Percentiles rank a stretch among this genome's conserved stretches.
Conservation (phyloP, 2,888 invertebrate species). For the Ophioninae sp. region DNA sequence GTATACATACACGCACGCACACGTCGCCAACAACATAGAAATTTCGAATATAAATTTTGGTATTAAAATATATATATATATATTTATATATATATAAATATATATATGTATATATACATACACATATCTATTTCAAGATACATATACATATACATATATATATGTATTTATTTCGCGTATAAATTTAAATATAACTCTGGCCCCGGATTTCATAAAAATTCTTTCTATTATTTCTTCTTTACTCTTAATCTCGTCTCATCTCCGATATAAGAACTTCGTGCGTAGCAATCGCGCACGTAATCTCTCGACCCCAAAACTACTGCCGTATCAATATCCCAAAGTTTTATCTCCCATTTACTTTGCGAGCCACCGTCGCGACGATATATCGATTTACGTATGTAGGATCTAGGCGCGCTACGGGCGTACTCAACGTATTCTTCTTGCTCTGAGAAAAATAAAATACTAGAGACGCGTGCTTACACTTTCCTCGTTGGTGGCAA, state of each 20-base stretch:
- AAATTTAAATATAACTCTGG: constrained; percentile 78
- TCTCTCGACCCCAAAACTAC: not conserved
- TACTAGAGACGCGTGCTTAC: not conserved
- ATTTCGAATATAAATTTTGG: constrained; percentile 81
- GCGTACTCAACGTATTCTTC: constrained; percentile 43
- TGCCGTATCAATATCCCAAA: constrained; percentile 19
- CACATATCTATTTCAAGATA: constrained; percentile 71
- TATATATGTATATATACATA: constrained; percentile 77
- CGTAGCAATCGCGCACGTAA: not conserved
- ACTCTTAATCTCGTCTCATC: constrained; percentile 44
- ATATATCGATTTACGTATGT: constrained; percentile 54
- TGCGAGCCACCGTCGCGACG: not conserved
- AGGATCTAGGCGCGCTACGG: constrained; percentile 47
- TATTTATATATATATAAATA: constrained; percentile 71
- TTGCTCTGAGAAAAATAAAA: not conserved
- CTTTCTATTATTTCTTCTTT: constrained; percentile 47
- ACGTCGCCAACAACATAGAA: constrained; percentile 78
- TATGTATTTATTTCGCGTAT: constrained; percentile 73
- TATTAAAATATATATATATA: constrained; percentile 79
- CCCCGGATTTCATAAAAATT: constrained; percentile 77
- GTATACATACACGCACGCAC: constrained; percentile 56
- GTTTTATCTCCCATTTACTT: not conserved
- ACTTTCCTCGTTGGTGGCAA: not conserved
- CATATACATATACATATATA: constrained; percentile 75
- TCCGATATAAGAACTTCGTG: not conserved